Evolutionary conservation across 2,113 vertebrate species (phyloP).

Genomic region (Oryzias javanicus): DNA sequence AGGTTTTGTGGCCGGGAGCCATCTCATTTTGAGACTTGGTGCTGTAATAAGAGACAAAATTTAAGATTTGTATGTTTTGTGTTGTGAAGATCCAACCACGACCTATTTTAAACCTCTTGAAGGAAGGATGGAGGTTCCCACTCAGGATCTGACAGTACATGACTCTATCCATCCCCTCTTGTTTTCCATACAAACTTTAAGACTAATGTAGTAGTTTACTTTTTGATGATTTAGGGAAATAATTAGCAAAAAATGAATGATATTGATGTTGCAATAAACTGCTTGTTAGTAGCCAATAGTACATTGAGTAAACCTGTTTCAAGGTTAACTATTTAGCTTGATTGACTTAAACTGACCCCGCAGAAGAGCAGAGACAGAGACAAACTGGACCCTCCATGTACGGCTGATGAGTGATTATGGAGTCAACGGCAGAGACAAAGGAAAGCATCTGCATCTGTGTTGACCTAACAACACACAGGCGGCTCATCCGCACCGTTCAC

Average conservation of each 20-base stretch:
- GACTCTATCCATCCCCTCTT: too few species aligned
- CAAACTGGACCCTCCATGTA: conserved; percentile 38
- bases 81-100: too few species aligned
- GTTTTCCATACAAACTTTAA: too few species aligned
- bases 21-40: background rate
- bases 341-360: conserved; percentile 28
- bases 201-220: too few species aligned
- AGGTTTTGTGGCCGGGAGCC: background rate
- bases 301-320: background rate
- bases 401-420: conserved; percentile 68
- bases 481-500: conserved; percentile 15
- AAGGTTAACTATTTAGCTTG: conserved; percentile 6
- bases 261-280: background rate
- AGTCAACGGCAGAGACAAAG: conserved; percentile 67
- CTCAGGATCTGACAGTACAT: too few species aligned
- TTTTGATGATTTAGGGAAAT: too few species aligned
- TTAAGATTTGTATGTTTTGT: too few species aligned
- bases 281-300: too few species aligned
- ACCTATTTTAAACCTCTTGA: too few species aligned
- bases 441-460: conserved; percentile 62
- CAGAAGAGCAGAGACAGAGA: conserved; percentile 32
- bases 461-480: conserved; percentile 71
- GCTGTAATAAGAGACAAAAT: background rate
- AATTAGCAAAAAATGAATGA: background rate
- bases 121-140: too few species aligned